These are phyloP conservation scores for Chaenogobius annularis DNA, from an alignment of 2,113 vertebrate species.

Conservation along the genomic window DNA sequence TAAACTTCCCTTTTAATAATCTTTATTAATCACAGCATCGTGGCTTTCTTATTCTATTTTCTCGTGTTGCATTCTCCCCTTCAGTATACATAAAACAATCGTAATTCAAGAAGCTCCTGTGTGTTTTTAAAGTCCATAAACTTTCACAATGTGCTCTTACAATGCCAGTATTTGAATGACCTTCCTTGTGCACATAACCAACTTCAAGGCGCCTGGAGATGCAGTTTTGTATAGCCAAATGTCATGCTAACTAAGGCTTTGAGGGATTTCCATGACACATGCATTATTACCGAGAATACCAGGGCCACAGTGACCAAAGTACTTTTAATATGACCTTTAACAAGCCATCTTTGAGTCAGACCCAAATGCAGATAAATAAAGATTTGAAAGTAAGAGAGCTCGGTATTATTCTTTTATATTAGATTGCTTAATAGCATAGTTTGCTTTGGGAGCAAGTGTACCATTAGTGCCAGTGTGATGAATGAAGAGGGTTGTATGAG, in stretches of 20 bases:
- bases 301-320: not conserved
- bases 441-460: not conserved
- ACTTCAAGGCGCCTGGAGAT: not conserved
- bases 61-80: not conserved
- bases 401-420: not conserved
- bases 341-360: not conserved
- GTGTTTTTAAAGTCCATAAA: not conserved
- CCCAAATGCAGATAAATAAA: not conserved
- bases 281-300: not conserved
- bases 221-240: not conserved
- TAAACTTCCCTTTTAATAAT: not conserved
- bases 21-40: not conserved
- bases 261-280: not conserved
- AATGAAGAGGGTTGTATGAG: not conserved
- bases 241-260: slow-evolving; percentile 2
- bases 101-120: not conserved
- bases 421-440: not conserved
- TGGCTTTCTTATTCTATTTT: not conserved
- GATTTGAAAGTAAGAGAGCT: not conserved
- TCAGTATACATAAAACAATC: not conserved
- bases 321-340: not conserved
- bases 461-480: not conserved
- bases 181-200: too few relatives aligned
- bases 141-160: not conserved
- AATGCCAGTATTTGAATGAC: too few relatives aligned